Evolutionary conservation across 2,797 vertebrate species (phyloP).

Genomic region (Iguana delicatissima): DNA sequence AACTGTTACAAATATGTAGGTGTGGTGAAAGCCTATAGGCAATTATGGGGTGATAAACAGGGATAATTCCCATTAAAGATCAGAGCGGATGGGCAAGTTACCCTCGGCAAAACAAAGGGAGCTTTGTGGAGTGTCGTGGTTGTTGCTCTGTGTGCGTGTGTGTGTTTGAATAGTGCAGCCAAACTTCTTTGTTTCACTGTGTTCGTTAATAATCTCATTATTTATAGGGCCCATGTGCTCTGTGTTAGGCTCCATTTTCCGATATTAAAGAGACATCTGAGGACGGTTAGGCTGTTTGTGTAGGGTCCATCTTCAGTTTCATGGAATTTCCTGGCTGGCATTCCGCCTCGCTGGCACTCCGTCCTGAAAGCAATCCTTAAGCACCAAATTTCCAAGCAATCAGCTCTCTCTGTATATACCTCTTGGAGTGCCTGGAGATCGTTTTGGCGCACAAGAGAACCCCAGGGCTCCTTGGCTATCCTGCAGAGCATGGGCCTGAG

Average conservation of each 20-base stretch:
- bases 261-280: constrained; percentile 71
- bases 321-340: constrained; percentile 75
- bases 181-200: constrained; percentile 50
- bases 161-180: constrained; percentile 1
- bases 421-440: neutral
- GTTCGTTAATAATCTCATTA: constrained; percentile 67
- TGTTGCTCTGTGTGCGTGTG: neutral
- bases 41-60: neutral
- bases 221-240: constrained; percentile 67
- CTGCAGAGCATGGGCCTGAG: too few relatives aligned
- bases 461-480: neutral
- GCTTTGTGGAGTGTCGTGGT: neutral
- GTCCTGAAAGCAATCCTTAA: neutral
- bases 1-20: accelerated
- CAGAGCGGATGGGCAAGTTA: constrained; percentile 24
- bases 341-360: constrained; percentile 51
- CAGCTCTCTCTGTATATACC: neutral
- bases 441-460: neutral
- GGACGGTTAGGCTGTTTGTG: constrained; percentile 74
- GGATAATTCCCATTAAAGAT: neutral
- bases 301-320: constrained; percentile 68
- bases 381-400: neutral
- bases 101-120: constrained; percentile 31
- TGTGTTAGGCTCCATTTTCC: constrained; percentile 57
- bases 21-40: neutral